phyloP scores from a whole-genome alignment of 1,140 invertebrate genomes.

The Nebria ingens region DNA sequence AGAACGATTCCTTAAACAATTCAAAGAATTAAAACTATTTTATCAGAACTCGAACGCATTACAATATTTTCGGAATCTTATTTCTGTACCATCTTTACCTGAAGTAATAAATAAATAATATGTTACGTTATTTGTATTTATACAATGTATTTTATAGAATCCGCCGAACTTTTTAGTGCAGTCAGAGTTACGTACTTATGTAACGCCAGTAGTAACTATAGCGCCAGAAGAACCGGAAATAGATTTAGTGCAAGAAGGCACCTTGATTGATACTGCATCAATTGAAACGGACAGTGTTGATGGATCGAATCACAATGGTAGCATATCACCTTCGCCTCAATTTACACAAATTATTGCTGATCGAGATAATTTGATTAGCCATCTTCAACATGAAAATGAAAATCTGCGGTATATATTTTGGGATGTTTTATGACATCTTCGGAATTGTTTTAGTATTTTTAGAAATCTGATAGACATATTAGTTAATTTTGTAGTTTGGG shows the following conservation, averaged over 20 bases:
- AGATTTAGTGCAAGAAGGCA: slow-evolving; percentile 44
- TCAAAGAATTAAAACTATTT: slow-evolving; percentile 81
- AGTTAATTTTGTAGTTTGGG: slow-evolving; percentile 31
- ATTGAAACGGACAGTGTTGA: slow-evolving; percentile 47
- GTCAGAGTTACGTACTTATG: slow-evolving; percentile 84
- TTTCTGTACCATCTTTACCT: slow-evolving; percentile 85
- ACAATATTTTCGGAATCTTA: slow-evolving; percentile 95
- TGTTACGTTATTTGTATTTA: slow-evolving; percentile 11
- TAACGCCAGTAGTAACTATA: slow-evolving; percentile 87
- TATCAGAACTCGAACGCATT: slow-evolving; percentile 87
- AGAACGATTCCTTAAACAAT: slow-evolving; percentile 82
- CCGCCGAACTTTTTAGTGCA: slow-evolving; percentile 93
- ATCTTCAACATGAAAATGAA: slow-evolving; percentile 63
- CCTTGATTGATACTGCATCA: slow-evolving; percentile 56
- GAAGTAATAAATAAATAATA: slow-evolving; percentile 46
- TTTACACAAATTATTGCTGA: slow-evolving; percentile 37
- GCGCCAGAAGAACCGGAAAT: slow-evolving; percentile 50
- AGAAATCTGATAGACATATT: slow-evolving; percentile 16
- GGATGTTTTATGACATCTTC: slow-evolving; percentile 14
- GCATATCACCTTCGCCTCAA: slow-evolving; percentile 39
- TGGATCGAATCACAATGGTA: slow-evolving; percentile 39
- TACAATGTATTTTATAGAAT: slow-evolving; percentile 52
- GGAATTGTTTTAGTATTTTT: slow-evolving; percentile 14
- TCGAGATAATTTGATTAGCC: slow-evolving; percentile 73
- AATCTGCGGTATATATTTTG: slow-evolving; percentile 49